Conservation (phyloP, 1,140 invertebrate genomes). For the Drosophila navojoa region DNA sequence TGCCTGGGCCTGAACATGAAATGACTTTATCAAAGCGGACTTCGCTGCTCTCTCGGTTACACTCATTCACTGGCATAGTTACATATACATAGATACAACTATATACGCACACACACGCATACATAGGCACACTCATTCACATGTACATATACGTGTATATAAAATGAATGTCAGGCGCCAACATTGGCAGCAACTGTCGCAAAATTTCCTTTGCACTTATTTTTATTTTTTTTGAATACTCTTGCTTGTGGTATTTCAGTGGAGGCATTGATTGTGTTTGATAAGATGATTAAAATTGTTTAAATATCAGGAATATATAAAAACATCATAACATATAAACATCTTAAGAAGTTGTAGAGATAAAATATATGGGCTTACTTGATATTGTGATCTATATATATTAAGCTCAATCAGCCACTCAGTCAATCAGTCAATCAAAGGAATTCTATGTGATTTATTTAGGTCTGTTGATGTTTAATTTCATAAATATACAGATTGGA, state of each 20-base stretch:
- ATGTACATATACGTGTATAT: conserved; percentile 33
- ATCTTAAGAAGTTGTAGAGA: no score
- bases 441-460: no score
- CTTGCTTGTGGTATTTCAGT: neutral
- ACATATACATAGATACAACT: conserved; percentile 15
- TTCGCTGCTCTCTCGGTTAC: conserved; percentile 9
- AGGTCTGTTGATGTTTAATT: no score
- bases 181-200: conserved; percentile 59
- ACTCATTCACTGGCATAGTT: conserved; percentile 9
- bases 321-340: no score
- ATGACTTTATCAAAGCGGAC: conserved; percentile 75
- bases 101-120: conserved; percentile 16
- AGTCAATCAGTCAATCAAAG: no score
- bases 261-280: neutral
- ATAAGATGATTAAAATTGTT: neutral
- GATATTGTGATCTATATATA: no score
- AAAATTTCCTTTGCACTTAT: conserved; percentile 41
- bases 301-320: no score
- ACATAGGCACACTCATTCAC: neutral
- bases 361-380: no score
- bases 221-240: conserved; percentile 13
- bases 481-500: no score
- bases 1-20: conserved; percentile 40
- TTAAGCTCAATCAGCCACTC: no score
- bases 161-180: conserved; percentile 70